A percentile compares a stretch with the other conserved stretches of the same genome.
Evolutionary conservation across 2,888 invertebrate genomes (phyloP).

Genomic region (Parasteatoda lunata): DNA sequence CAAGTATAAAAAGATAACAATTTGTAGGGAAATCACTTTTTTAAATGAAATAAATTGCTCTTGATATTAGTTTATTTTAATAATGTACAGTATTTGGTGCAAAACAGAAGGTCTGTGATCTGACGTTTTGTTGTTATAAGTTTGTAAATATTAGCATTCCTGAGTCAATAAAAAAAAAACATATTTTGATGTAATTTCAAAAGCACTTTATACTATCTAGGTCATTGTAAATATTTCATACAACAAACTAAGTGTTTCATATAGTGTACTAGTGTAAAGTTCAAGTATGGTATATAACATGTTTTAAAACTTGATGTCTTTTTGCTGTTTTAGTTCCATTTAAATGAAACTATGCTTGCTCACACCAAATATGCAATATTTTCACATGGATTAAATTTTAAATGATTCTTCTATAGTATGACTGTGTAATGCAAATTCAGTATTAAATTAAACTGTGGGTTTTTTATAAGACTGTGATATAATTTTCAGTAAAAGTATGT

Average conservation of each 20-base stretch:
- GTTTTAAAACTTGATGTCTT: background rate
- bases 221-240: slow-evolving; percentile 58
- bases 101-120: slow-evolving; percentile 43
- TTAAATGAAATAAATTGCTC: background rate
- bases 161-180: slow-evolving; percentile 27
- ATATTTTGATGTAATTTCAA: slow-evolving; percentile 34
- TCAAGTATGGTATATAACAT: slow-evolving; percentile 5
- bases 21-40: background rate
- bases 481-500: slow-evolving; percentile 25
- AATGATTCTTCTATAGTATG: slow-evolving; percentile 9
- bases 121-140: slow-evolving; percentile 26
- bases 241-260: slow-evolving; percentile 18
- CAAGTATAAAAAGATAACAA: slow-evolving; percentile 33
- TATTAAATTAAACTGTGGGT: slow-evolving; percentile 58
- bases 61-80: slow-evolving; percentile 47
- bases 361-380: slow-evolving; percentile 14
- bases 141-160: slow-evolving; percentile 66
- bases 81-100: slow-evolving; percentile 55
- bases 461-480: slow-evolving; percentile 61
- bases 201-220: slow-evolving; percentile 35
- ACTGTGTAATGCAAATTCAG: slow-evolving; percentile 34
- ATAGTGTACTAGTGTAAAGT: slow-evolving; percentile 16
- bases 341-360: background rate
- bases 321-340: slow-evolving; percentile 1
- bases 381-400: background rate